phyloP scores from a whole-genome alignment of 2,888 invertebrate species.

The Sesia apiformis region DNA sequence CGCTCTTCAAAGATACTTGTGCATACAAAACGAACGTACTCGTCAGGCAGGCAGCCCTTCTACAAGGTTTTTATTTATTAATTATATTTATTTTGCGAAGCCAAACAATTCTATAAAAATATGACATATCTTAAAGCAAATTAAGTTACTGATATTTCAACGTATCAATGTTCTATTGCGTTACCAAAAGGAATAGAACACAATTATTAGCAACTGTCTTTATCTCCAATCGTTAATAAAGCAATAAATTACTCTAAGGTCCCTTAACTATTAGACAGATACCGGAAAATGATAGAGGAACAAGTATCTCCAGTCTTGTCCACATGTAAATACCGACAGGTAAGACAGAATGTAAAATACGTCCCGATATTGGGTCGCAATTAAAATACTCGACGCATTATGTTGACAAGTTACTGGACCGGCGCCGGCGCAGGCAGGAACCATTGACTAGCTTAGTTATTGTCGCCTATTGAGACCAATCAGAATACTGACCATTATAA shows the following conservation, averaged over 20 bases:
- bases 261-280: not conserved
- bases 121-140: too few relatives aligned
- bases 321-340: not conserved
- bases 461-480: conserved; percentile 8
- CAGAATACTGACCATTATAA: conserved; percentile 1
- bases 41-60: too few relatives aligned
- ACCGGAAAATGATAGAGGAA: not conserved
- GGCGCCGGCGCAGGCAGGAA: conserved; percentile 20
- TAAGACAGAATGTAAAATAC: conserved; percentile 1
- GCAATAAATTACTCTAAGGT: not conserved
- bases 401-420: conserved; percentile 10
- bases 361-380: conserved; percentile 18
- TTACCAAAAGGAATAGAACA: too few relatives aligned
- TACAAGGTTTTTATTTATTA: too few relatives aligned
- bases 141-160: too few relatives aligned
- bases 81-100: too few relatives aligned
- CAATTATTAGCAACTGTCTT: too few relatives aligned
- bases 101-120: too few relatives aligned
- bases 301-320: not conserved
- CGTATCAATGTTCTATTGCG: too few relatives aligned
- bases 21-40: too few relatives aligned
- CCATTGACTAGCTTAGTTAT: conserved; percentile 5
- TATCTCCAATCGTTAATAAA: not conserved
- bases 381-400: conserved; percentile 26
- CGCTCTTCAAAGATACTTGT: too few relatives aligned